phyloP scores from a whole-genome alignment of 2,888 invertebrate genomes.

The Drymonia ruficornis region DNA sequence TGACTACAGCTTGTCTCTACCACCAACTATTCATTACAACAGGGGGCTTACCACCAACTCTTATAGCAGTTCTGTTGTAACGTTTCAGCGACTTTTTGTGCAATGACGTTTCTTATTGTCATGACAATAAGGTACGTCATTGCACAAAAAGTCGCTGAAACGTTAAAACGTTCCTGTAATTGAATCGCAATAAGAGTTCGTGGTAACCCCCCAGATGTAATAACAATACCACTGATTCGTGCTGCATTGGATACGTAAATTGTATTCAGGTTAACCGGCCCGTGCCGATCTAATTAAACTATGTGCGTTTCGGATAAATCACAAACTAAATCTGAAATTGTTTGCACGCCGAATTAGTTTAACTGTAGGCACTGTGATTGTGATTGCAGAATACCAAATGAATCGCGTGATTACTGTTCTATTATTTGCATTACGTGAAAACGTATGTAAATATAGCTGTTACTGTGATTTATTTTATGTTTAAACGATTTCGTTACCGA shows the following conservation, averaged over 20 bases:
- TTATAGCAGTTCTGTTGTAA: too few species aligned
- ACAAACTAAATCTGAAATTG: conserved; percentile 47
- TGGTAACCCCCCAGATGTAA: too few species aligned
- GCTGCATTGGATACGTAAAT: conserved; percentile 23
- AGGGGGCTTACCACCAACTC: too few species aligned
- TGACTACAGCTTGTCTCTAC: too few species aligned
- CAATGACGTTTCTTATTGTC: too few species aligned
- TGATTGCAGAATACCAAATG: conserved; percentile 24
- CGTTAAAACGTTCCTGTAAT: too few species aligned
- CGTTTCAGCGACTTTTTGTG: too few species aligned
- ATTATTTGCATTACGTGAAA: conserved; percentile 9
- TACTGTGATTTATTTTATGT: not conserved
- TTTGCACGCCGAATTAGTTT: conserved; percentile 42
- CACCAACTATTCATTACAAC: too few species aligned
- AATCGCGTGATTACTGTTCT: conserved; percentile 16
- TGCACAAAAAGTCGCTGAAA: too few species aligned
- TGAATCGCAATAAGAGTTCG: too few species aligned
- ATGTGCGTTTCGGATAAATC: conserved; percentile 50
- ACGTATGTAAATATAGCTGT: conserved; percentile 8
- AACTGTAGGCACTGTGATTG: conserved; percentile 11
- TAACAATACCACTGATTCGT: conserved; percentile 20
- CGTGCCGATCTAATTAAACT: conserved; percentile 49
- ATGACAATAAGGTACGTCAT: too few species aligned
- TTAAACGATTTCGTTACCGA: too few species aligned
- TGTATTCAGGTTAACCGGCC: conserved; percentile 29